A percentile compares a stretch with the other conserved stretches of the same genome.
These are phyloP conservation scores for Rhyacophila brunnea DNA, from an alignment of 1,140 invertebrate species.

Conservation along the genomic window DNA sequence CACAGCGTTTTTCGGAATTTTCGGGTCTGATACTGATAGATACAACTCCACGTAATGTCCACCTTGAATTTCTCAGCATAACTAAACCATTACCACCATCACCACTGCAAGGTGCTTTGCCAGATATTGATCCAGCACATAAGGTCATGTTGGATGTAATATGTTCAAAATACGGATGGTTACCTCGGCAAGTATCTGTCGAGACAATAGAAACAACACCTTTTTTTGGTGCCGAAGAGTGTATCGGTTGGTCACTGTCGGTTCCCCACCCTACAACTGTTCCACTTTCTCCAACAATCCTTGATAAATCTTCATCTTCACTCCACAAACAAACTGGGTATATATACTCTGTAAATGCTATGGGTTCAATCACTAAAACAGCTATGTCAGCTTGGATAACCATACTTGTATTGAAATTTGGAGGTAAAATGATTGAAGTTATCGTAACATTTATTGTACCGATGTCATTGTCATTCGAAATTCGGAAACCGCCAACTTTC, in stretches of 20 bases:
- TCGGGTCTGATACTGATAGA: slow-evolving; percentile 46
- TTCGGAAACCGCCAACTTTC: slow-evolving; percentile 50
- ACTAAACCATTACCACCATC: slow-evolving; percentile 49
- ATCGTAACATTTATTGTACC: slow-evolving; percentile 36
- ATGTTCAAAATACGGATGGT: slow-evolving; percentile 32
- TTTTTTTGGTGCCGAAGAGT: slow-evolving; percentile 38
- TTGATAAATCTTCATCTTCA: slow-evolving; percentile 38
- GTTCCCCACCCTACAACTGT: slow-evolving; percentile 49
- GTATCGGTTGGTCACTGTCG: slow-evolving; percentile 34
- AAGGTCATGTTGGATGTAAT: slow-evolving; percentile 38
- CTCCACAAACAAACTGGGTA: slow-evolving; percentile 56
- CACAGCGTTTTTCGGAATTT: slow-evolving; percentile 43
- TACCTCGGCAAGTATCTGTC: slow-evolving; percentile 39
- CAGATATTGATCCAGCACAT: slow-evolving; percentile 49
- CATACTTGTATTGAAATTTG: slow-evolving; percentile 3
- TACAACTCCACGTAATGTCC: slow-evolving; percentile 52
- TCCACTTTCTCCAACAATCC: slow-evolving; percentile 41
- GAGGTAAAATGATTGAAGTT: slow-evolving; percentile 41
- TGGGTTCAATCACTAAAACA: slow-evolving; percentile 39
- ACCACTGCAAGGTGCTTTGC: slow-evolving; percentile 47
- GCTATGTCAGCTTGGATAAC: slow-evolving; percentile 48
- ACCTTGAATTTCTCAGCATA: slow-evolving; percentile 39
- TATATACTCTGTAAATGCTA: slow-evolving; percentile 40
- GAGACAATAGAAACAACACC: slow-evolving; percentile 42
- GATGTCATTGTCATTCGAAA: slow-evolving; percentile 52